Evolutionary conservation across 2,888 invertebrate genomes (phyloP).

Genomic region (Antheraea yamamai): DNA sequence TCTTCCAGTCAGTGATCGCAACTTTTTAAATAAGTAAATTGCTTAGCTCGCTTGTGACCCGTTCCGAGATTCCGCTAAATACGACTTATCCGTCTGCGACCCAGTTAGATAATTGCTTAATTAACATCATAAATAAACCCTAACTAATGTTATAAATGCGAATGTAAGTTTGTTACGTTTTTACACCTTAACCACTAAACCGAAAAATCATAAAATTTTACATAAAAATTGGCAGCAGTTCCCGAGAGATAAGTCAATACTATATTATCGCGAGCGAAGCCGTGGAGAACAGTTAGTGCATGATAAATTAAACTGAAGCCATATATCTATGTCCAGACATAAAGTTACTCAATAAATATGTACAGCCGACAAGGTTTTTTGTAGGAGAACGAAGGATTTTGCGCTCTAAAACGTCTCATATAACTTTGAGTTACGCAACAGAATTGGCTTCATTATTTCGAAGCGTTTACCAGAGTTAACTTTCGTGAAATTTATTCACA

Average conservation of each 20-base stretch:
- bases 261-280: too few relatives aligned
- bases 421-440: not conserved
- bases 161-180: too few relatives aligned
- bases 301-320: conserved; percentile 24
- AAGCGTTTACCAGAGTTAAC: not conserved
- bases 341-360: not conserved
- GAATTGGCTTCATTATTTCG: not conserved
- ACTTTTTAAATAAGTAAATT: conserved; percentile 7
- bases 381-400: not conserved
- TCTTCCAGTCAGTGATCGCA: not conserved
- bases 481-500: not conserved
- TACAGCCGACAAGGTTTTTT: conserved; percentile 5
- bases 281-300: conserved; percentile 11
- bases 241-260: too few relatives aligned
- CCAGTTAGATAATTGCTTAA: conserved; percentile 34
- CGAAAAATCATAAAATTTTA: too few relatives aligned
- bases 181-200: too few relatives aligned
- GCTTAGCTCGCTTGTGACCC: conserved; percentile 40
- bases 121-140: too few relatives aligned
- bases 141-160: too few relatives aligned
- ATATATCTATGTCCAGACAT: conserved; percentile 1
- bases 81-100: conserved; percentile 37
- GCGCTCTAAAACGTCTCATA: not conserved
- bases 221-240: too few relatives aligned
- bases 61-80: conserved; percentile 38